Evolutionary conservation across 2,113 vertebrate genomes (phyloP).

Genomic region (Trematomus loennbergii): DNA sequence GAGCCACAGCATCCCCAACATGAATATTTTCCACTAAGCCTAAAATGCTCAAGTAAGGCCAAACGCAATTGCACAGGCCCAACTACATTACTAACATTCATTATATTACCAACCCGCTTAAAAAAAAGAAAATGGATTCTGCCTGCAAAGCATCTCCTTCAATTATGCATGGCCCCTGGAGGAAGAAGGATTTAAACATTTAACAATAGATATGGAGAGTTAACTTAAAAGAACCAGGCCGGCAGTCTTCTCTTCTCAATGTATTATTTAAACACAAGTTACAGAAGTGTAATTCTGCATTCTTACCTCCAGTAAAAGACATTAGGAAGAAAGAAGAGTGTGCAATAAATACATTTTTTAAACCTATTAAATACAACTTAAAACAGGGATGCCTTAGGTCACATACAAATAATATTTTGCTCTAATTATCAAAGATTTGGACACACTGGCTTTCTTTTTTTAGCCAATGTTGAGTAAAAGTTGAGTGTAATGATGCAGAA

Average conservation of each 20-base stretch:
- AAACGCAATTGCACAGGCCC: background rate
- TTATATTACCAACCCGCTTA: conserved; percentile 4
- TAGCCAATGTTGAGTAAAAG: background rate
- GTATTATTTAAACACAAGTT: conserved; percentile 38
- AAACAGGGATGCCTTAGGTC: background rate
- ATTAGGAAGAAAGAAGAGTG: background rate
- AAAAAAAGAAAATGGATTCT: conserved; percentile 24
- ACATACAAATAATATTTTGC: too few relatives aligned
- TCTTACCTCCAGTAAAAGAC: conserved; percentile 8
- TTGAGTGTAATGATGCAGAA: background rate
- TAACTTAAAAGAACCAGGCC: conserved; percentile 4
- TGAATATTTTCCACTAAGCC: too few relatives aligned
- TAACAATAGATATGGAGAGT: conserved; percentile 43
- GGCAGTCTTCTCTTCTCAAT: conserved; percentile 9
- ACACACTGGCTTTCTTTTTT: background rate
- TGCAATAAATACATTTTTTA: background rate
- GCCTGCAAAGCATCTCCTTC: conserved; percentile 4
- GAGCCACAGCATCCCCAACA: too few relatives aligned
- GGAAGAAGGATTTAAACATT: conserved; percentile 52
- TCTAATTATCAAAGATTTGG: background rate
- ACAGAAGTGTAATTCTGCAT: conserved; percentile 18
- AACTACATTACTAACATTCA: conserved; percentile 27
- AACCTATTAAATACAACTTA: background rate
- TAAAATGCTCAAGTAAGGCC: background rate
- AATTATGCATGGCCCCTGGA: conserved; percentile 26